A percentile compares a stretch with the other conserved stretches of the same genome.
These are phyloP conservation scores for Tupiocoris notatus DNA, from an alignment of 2,888 invertebrate genomes.

Conservation along the genomic window DNA sequence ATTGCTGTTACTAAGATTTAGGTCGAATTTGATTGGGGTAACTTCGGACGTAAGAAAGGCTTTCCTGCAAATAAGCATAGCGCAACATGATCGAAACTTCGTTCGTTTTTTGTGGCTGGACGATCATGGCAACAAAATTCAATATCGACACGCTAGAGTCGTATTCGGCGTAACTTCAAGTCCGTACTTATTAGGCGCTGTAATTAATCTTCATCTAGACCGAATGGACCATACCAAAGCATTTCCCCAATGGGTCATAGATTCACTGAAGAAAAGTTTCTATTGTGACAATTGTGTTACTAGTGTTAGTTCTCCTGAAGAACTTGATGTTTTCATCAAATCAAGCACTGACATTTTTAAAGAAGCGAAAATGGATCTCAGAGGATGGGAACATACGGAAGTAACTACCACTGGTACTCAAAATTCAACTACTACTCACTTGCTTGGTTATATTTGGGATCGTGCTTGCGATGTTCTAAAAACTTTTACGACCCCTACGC, in stretches of 20 bases:
- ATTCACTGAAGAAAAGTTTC: background rate
- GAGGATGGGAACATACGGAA: background rate
- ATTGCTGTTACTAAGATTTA: constrained; percentile 39
- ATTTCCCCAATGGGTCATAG: background rate
- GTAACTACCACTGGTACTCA: background rate
- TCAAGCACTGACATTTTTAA: background rate
- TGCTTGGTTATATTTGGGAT: background rate
- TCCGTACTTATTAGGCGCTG: constrained; percentile 40
- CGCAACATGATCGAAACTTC: constrained; percentile 50
- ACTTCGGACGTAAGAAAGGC: constrained; percentile 50
- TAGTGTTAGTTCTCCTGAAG: background rate
- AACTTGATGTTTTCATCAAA: background rate
- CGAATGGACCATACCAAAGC: background rate
- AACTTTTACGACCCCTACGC: background rate
- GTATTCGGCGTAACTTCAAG: constrained; percentile 43
- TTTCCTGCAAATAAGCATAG: constrained; percentile 51
- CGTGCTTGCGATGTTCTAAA: background rate
- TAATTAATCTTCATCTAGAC: constrained; percentile 27
- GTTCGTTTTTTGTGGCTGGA: constrained; percentile 49
- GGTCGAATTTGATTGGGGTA: constrained; percentile 42
- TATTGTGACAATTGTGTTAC: constrained; percentile 9
- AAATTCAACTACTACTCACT: background rate
- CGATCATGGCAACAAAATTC: background rate
- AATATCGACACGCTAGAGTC: constrained; percentile 35
- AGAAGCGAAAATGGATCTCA: background rate